phyloP scores from a whole-genome alignment of 2,113 vertebrate species.

The Ascaphus truei region DNA sequence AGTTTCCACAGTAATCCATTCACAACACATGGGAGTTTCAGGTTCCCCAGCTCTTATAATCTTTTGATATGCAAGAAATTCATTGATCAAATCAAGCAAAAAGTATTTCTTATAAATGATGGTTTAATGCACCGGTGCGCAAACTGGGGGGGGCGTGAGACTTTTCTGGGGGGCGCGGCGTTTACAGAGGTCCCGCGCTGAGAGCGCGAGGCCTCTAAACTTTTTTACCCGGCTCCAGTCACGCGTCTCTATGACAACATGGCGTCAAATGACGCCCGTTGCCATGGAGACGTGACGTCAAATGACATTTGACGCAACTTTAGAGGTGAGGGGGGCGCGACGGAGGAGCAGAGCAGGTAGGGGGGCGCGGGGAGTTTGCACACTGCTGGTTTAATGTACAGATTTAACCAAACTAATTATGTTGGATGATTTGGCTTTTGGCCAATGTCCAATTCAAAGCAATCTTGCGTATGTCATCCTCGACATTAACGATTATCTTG shows the following conservation, averaged over 20 bases:
- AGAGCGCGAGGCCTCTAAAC: too few relatives aligned
- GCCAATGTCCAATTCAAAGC: constrained; percentile 10
- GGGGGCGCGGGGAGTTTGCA: too few relatives aligned
- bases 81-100: background rate
- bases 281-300: too few relatives aligned
- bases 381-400: background rate
- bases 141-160: too few relatives aligned
- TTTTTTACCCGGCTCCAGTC: too few relatives aligned
- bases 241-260: too few relatives aligned
- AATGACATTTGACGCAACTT: too few relatives aligned
- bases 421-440: background rate
- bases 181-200: too few relatives aligned
- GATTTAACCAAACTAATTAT: background rate
- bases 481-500: constrained; percentile 10
- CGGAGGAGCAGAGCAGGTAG: too few relatives aligned
- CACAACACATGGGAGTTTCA: background rate
- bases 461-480: constrained; percentile 9
- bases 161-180: too few relatives aligned
- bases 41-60: background rate
- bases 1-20: background rate
- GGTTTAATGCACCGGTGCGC: background rate
- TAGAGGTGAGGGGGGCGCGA: too few relatives aligned
- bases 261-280: too few relatives aligned
- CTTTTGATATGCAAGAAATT: background rate
- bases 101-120: background rate